Evolutionary conservation across 2,113 vertebrate species (phyloP).

Genomic region (Delphinapterus leucas): DNA sequence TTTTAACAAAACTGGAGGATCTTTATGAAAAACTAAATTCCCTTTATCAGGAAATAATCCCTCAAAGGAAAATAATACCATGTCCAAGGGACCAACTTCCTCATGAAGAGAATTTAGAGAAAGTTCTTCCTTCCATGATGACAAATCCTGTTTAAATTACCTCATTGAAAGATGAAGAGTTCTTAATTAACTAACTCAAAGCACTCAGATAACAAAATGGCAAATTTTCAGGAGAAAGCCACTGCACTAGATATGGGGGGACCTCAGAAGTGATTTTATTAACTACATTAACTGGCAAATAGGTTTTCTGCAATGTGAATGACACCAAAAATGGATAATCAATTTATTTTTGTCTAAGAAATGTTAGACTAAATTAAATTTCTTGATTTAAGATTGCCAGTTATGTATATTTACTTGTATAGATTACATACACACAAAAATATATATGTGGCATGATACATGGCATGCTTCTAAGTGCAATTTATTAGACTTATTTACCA

Average conservation of each 20-base stretch:
- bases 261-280: neutral
- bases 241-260: neutral
- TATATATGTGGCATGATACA: neutral
- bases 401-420: neutral
- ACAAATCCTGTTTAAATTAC: slow-evolving; percentile 26
- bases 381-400: neutral
- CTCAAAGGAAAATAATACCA: slow-evolving; percentile 43
- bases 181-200: neutral
- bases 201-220: neutral
- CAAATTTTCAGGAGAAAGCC: neutral
- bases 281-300: neutral
- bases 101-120: slow-evolving; percentile 15
- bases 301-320: neutral
- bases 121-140: neutral
- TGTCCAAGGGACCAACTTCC: neutral
- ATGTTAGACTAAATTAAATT: neutral
- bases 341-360: slow-evolving; percentile 13
- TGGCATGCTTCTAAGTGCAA: neutral
- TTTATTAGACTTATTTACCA: neutral
- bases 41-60: neutral
- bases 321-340: neutral
- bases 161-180: neutral
- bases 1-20: neutral
- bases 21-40: slow-evolving; percentile 28
- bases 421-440: neutral